Base-by-base conservation (phyloP, 2,888 invertebrate species). In the Heliconius erato region DNA sequence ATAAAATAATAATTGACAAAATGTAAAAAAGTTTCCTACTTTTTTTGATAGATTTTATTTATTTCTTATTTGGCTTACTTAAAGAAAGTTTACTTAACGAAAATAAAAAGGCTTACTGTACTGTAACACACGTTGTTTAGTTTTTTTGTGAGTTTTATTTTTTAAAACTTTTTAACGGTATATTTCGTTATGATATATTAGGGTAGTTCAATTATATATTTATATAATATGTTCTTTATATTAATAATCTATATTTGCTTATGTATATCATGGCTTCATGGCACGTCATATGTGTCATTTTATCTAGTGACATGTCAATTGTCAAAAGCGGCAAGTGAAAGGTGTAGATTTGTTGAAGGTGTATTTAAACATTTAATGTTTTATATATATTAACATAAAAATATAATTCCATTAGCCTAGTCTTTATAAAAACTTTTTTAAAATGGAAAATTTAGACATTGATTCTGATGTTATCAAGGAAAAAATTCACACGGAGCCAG, bases 381-480 rank as follows among this genome's bases (percentile, higher is more conserved):
- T 54, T 54, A 67, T n/a, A 71, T 69, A 69, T 69, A 9, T 11
- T 40, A 11, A 40, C 11, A 35, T 69, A 69, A 69, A 35, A 69
- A 40, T 12, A 44, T 44, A 72, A 44, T 54, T 32, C 6, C 12
- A n/a, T 28, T 19, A 54, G 3, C 11, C 23, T 19, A 28, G 19
- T 11, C 32, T 3, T 28, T 19, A 35, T 9, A 67, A 26, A 28
- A 32, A 32, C n/a, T 44, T n/a, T 54, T n/a, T 63, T 40, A 81
- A 49, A 40, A 67, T 78, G 67, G 78, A 32, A 79, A 95, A 76
- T 7, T n/a, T 95, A 95, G 95, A 95, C 85, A 88, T 94, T 0
- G 95, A 95, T 91, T 90, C 94, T 6, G 95, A 95, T 91, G 95
- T 95, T 79, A 87, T 93, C 32, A 95, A 95, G 86, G 95, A 95